A percentile compares a stretch with the other conserved stretches of the same genome.
Evolutionary conservation across 2,888 invertebrate species (phyloP).

Genomic region (Melangyna quadrimaculata): DNA sequence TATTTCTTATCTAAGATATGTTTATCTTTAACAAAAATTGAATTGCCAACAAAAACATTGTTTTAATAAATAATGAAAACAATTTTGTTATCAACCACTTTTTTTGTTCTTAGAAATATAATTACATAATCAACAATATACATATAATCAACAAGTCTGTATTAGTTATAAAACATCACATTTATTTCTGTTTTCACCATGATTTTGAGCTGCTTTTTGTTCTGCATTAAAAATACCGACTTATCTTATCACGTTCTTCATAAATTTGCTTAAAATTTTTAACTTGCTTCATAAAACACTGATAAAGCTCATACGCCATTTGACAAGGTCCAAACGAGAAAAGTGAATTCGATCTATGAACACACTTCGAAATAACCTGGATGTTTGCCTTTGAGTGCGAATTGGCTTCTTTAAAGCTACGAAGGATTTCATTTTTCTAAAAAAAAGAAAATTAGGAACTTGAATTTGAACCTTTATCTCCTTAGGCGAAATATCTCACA

Average conservation of each 20-base stretch:
- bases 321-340: conserved; percentile 56
- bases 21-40: no score
- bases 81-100: no score
- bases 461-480: background rate
- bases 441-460: conserved; percentile 7
- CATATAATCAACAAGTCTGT: background rate
- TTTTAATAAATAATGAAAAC: no score
- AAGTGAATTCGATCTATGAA: conserved; percentile 71
- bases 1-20: no score
- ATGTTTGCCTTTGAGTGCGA: conserved; percentile 4
- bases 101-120: no score
- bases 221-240: conserved; percentile 47
- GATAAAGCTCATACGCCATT: conserved; percentile 72
- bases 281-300: conserved; percentile 67
- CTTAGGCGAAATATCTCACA: conserved; percentile 62
- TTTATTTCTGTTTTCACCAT: background rate
- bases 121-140: no score
- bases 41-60: no score
- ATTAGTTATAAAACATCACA: background rate
- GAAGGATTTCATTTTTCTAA: conserved; percentile 70
- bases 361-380: conserved; percentile 58
- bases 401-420: conserved; percentile 71
- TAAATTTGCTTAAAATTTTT: conserved; percentile 54
- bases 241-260: conserved; percentile 67
- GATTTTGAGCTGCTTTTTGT: background rate